These are phyloP conservation scores for Hydraecia micacea DNA, from an alignment of 2,888 invertebrate species.

Conservation along the genomic window DNA sequence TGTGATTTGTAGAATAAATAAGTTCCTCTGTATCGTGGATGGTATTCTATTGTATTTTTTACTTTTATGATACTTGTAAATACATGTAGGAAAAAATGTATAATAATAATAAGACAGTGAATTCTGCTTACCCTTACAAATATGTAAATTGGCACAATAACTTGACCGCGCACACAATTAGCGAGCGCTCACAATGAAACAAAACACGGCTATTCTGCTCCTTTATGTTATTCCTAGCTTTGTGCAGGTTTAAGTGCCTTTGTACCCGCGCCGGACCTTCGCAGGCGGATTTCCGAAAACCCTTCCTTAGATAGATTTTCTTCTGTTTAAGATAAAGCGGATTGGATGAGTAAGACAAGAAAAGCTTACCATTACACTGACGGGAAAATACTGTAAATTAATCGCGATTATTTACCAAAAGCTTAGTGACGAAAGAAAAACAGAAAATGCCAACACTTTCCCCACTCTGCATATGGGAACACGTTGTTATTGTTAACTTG, in stretches of 20 bases:
- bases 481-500: slow-evolving; percentile 58
- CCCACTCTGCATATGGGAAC: neutral
- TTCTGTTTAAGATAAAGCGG: slow-evolving; percentile 16
- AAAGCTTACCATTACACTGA: neutral
- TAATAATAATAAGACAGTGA: neutral
- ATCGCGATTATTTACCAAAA: neutral
- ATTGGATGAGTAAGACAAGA: neutral
- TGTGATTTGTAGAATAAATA: too few species aligned
- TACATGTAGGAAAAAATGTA: neutral
- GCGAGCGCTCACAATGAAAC: slow-evolving; percentile 24
- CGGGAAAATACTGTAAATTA: neutral
- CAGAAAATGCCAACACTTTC: neutral
- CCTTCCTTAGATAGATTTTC: slow-evolving; percentile 34
- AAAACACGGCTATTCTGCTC: slow-evolving; percentile 43
- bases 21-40: too few species aligned
- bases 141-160: slow-evolving; percentile 28
- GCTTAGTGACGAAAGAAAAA: neutral
- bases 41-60: neutral
- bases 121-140: neutral
- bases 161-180: slow-evolving; percentile 30
- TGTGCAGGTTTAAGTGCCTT: slow-evolving; percentile 35
- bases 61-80: neutral
- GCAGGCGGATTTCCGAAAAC: slow-evolving; percentile 49
- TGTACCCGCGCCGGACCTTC: slow-evolving; percentile 23
- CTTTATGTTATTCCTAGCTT: slow-evolving; percentile 35